These are phyloP conservation scores for Elgaria multicarinata DNA, from an alignment of 2,113 vertebrate species.

Conservation along the genomic window DNA sequence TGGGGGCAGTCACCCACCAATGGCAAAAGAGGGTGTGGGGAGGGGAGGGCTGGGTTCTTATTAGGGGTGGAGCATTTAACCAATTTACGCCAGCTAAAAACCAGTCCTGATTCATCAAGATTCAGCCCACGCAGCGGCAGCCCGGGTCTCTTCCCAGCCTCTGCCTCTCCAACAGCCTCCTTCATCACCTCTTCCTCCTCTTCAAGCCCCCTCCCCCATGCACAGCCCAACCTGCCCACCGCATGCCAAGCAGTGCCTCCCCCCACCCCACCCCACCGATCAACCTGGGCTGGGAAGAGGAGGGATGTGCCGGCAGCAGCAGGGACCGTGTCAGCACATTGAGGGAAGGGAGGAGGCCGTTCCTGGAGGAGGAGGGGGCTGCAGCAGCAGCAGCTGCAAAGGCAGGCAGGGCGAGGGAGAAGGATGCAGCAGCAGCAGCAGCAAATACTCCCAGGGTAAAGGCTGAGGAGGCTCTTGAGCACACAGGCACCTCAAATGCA, in stretches of 20 bases:
- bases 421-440: no score
- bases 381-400: background rate
- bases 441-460: background rate
- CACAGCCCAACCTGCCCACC: background rate
- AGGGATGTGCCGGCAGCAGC: no score
- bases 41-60: background rate
- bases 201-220: background rate
- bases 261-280: no score
- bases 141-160: no score
- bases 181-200: background rate
- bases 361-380: background rate
- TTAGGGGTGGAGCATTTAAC: background rate
- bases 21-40: background rate
- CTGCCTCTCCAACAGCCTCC: no score
- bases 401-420: background rate
- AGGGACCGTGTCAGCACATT: no score
- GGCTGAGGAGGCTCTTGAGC: background rate
- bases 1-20: conserved; percentile 1
- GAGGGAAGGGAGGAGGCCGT: no score
- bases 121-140: background rate
- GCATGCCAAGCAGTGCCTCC: background rate
- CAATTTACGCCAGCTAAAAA: background rate
- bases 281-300: background rate
- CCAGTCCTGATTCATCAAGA: background rate
- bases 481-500: background rate